Base-by-base conservation (phyloP, 2,888 invertebrate genomes). In the Archips xylosteana region DNA sequence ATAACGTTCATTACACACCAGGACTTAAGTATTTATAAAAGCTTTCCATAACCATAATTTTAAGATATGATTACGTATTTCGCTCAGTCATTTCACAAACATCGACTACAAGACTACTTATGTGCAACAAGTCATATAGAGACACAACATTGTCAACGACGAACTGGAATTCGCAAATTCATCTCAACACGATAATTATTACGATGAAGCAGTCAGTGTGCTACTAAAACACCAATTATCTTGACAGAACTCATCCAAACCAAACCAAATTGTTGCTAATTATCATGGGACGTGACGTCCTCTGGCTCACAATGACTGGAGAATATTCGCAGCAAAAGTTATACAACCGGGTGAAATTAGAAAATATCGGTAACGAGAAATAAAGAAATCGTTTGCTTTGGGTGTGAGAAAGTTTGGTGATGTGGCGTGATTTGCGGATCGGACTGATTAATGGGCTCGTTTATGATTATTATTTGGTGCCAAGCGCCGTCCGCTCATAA, bases 371-470 rank as follows among this genome's bases (percentile, higher is more conserved):
- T 63, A 71, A 60, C 34, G 61, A 23, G 65, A 70, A 51, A 51
- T 54, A 70, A 77, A 73, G 77, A 77, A 76, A 77, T 74, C 72
- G 71, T 47, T 69, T 66, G 71, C 62, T 69, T 65, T 54, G 57
- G 68, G 47, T 70, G 70, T 75, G 77, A 74, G 77, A 77, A 76
- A 77, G 76, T 77, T 72, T 49, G 70, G 66, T 75, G 72, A 75
- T 62, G 60, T 60, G 39, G 69, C 75, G 68, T 61, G 74, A 74
- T 57, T 75, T 70, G 74, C 70, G 70, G 70, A 66, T 73, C 39
- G 15, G 23, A 67, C 39, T 65, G 63, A 64, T 65, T 62, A 67
- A 73, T 54, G 45, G 73, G 39, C 60, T 65, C 59, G 47, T 68
- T 67, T 68, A 23, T 3, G 51, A 23, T 64, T 69, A 73, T 69